Base-by-base conservation (phyloP, 1,140 invertebrate genomes). In the Amyelois transitella region DNA sequence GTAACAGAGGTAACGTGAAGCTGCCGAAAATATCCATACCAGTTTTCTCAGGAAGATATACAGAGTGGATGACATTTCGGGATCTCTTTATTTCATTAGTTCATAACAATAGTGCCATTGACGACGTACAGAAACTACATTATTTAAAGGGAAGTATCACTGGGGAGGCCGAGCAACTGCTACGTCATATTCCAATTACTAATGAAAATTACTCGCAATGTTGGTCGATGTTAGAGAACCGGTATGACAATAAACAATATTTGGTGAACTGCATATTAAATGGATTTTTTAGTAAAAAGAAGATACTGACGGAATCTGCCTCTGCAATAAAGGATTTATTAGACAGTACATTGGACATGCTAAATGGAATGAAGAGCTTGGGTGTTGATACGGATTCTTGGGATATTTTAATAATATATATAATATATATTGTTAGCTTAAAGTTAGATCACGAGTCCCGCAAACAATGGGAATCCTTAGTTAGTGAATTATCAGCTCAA, bases 361-460 rank as follows among this genome's bases (percentile, higher is more conserved):
- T 69, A 19, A 61, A 64, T 18, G 18, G 58, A 0, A 53, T 72
- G 1, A 50, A 55, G 1, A 72, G 67, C 47, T 17, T 65, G n/a
- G 43, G 32, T 1, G 25, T 66, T 2, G 18, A 48, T 4, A 60
- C 51, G 0, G 28, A 32, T 18, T 51, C 45, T 2, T 69, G 63
- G 63, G 64, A 69, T 38, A 12, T 44, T 10, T 56, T 73, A 20
- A 57, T 70, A 0, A 53, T 45, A 10, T 61, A 65, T 48, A 19
- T 73, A 44, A 61, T 70, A 65, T 48, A 19, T 73, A 44, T 61
- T 70, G 0, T 43, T 65, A 7, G 60, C 67, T 1, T n/a, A n/a
- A 73, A 70, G 28, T 22, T 70, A 7, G 68, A 74, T 51, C 2
- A 28, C 2, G 68, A 71, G 19, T 47, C 65, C 1, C 19, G 38